A percentile compares a stretch with the other conserved stretches of the same genome.
These are phyloP conservation scores for Pseudomyrmex dendroicus DNA, from an alignment of 1,140 invertebrate species.

Conservation along the genomic window DNA sequence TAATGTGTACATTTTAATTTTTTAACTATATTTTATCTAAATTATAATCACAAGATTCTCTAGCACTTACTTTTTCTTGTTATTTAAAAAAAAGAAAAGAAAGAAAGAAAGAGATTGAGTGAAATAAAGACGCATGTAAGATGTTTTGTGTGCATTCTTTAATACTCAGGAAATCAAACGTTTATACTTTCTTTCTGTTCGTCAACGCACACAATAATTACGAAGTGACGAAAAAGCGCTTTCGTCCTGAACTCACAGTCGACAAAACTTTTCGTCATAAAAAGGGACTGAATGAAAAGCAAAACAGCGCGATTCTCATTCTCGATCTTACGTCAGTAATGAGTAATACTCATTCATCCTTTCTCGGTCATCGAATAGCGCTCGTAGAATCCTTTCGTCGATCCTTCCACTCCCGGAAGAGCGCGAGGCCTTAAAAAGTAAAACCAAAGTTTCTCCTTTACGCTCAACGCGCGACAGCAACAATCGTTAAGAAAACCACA, in stretches of 20 bases:
- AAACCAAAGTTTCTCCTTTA: conserved; percentile 73
- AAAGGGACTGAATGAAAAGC: conserved; percentile 61
- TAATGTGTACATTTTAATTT: too few species aligned
- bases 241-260: conserved; percentile 17
- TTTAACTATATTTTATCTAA: too few species aligned
- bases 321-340: conserved; percentile 65
- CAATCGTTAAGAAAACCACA: conserved; percentile 38
- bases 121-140: not conserved
- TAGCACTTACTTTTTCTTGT: not conserved
- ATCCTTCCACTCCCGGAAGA: conserved; percentile 60
- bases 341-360: conserved; percentile 66
- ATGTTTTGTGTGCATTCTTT: not conserved
- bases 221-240: conserved; percentile 30
- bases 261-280: not conserved
- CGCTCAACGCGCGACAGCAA: conserved; percentile 12
- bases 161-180: conserved; percentile 4
- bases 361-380: conserved; percentile 60
- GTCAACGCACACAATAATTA: conserved; percentile 7
- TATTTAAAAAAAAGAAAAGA: not conserved
- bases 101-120: conserved; percentile 7
- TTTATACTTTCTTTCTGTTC: not conserved
- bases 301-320: conserved; percentile 34
- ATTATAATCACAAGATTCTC: not conserved
- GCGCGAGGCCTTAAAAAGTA: conserved; percentile 73
- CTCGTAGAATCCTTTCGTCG: conserved; percentile 67